Conservation (phyloP, 2,888 invertebrate genomes). For the Coelopa pilipes region DNA sequence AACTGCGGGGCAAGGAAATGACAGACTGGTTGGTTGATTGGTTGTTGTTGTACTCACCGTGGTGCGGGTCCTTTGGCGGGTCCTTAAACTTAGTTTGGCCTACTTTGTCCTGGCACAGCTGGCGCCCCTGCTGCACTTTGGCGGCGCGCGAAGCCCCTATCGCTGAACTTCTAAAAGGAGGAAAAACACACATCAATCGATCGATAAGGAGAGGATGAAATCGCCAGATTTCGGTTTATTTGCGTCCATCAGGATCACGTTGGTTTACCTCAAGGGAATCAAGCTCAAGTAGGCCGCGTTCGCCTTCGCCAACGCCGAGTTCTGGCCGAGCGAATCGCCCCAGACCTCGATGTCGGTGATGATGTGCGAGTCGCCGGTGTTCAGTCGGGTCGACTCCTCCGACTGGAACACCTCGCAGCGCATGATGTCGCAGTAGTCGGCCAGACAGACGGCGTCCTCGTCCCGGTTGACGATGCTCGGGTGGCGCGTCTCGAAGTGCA, state of each 20-base stretch:
- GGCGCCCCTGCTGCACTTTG: constrained; percentile 66
- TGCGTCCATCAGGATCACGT: not conserved
- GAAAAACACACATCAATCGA: no score
- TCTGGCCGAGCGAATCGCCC: constrained; percentile 75
- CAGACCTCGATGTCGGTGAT: constrained; percentile 86
- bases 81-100: constrained; percentile 58
- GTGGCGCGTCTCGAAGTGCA: constrained; percentile 90
- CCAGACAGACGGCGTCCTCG: constrained; percentile 91
- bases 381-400: constrained; percentile 73
- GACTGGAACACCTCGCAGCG: constrained; percentile 88
- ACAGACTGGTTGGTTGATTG: not conserved
- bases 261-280: constrained; percentile 58
- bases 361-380: constrained; percentile 74
- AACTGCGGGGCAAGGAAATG: not conserved
- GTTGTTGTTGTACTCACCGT: constrained; percentile 43
- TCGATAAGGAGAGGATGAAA: no score
- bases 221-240: no score
- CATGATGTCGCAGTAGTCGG: constrained; percentile 96
- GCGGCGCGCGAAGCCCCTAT: constrained; percentile 61
- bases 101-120: constrained; percentile 63
- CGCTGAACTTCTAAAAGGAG: constrained; percentile 60
- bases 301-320: constrained; percentile 68
- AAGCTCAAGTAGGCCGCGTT: constrained; percentile 66
- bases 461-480: constrained; percentile 86
- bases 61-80: constrained; percentile 45